These are phyloP conservation scores for Helleia helle DNA, from an alignment of 2,888 invertebrate genomes.

Conservation along the genomic window DNA sequence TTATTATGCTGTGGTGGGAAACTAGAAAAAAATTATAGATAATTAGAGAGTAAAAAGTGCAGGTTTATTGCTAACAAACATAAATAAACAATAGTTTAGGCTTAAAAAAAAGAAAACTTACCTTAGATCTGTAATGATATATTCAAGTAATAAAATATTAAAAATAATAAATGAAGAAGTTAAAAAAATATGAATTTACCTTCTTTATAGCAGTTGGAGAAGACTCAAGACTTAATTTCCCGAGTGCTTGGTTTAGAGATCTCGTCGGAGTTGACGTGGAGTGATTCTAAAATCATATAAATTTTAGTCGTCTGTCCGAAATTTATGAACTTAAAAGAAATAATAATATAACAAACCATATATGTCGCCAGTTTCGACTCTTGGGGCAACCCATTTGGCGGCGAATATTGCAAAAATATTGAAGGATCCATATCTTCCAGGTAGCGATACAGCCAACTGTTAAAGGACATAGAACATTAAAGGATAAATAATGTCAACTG, in stretches of 20 bases:
- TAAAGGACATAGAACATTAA: conserved; percentile 11
- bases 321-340: not conserved
- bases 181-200: conserved; percentile 26
- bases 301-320: no score
- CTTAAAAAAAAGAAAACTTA: not conserved
- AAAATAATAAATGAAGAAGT: not conserved
- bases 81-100: no score
- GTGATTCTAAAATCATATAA: conserved; percentile 43
- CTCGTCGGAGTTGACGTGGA: conserved; percentile 43
- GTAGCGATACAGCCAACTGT: conserved; percentile 36
- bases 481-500: not conserved
- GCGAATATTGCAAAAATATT: conserved; percentile 76
- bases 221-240: conserved; percentile 45
- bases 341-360: conserved; percentile 74
- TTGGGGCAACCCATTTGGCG: conserved; percentile 84
- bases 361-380: conserved; percentile 90
- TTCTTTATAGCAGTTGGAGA: conserved; percentile 46
- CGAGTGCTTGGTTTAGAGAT: conserved; percentile 42
- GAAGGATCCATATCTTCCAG: conserved; percentile 80
- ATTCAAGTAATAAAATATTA: not conserved
- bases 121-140: not conserved
- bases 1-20: no score
- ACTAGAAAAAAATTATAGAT: no score
- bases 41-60: no score
- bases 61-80: no score